A percentile compares a stretch with the other conserved stretches of the same genome.
phyloP scores from a whole-genome alignment of 2,113 vertebrate species.

The Salvelinus fontinalis region DNA sequence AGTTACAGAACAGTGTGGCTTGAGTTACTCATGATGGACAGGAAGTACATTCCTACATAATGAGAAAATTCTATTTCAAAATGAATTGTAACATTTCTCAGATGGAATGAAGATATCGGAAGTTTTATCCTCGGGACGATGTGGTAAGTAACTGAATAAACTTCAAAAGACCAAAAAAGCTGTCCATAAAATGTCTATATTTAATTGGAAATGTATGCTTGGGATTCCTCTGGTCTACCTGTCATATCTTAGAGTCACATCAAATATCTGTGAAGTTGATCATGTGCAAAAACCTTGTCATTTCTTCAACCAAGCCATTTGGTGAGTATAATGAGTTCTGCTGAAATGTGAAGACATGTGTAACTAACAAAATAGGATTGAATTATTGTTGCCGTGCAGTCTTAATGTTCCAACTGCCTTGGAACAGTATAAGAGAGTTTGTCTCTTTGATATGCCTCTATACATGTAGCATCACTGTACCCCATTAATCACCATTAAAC shows the following conservation, averaged over 20 bases:
- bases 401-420: background rate
- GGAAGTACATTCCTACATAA: background rate
- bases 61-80: background rate
- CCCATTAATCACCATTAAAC: background rate
- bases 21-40: background rate
- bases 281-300: background rate
- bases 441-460: background rate
- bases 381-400: background rate
- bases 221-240: background rate
- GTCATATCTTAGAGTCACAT: background rate
- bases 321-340: background rate
- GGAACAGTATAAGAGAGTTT: background rate
- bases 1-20: background rate
- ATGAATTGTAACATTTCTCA: background rate
- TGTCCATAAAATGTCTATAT: background rate
- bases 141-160: background rate
- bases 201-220: background rate
- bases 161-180: background rate
- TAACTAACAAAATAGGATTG: background rate
- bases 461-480: background rate
- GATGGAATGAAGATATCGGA: background rate
- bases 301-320: slow-evolving; percentile 22
- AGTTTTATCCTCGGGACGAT: background rate
- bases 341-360: slow-evolving; percentile 11
- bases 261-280: background rate